Evolutionary conservation across 2,797 vertebrate species (phyloP), one percentile per base, ranked within the genome.

Genomic region (Phalanger gymnotis): DNA sequence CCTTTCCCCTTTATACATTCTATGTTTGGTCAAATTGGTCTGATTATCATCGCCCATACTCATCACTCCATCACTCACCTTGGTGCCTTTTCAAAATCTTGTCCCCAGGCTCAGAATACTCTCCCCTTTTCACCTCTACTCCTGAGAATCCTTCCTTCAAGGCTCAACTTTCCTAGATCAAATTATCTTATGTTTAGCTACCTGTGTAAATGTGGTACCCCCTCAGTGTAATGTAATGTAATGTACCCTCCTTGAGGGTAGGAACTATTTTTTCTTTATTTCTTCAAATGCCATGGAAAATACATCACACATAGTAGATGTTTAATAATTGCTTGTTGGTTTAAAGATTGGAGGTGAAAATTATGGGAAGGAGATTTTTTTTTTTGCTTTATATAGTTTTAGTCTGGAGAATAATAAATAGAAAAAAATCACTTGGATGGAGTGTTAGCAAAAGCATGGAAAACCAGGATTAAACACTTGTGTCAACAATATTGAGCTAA

Each of bases 261-360:
- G n/a, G 66, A 40, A 47, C 9, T 47, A 25, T 81, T 81, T 81
- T 81, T 81, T 81, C n/a, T 73, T 73, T 40, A 81, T 47, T 25
- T 81, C n/a, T 47, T 66, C 22, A 52, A 51, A 81, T 96, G 94
- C 81, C 91, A 66, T 34, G 53, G 58, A 91, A 53, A 87, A 66
- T 73, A 93, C 92, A n/a, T n/a, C 90, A 91, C 47, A 30, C 22
- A 27, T 3, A 66, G 56, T 11, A 53, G 90, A 31, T 28, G 22
- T 81, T 81, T 47, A 81, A 81, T 25, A 81, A 40, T 81, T 81
- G 58, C 22, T 47, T 81, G n/a, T 11, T 5, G 40, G 19, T 22
- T 73, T 73, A n/a, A 73, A 73, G 66, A 73, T 22, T 40, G n/a
- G 16, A 73, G n/a, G 19, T 73, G n/a, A 73, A 73, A 73, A 73